Percentiles rank a stretch among this genome's conserved stretches.
phyloP scores from a whole-genome alignment of 2,113 vertebrate species.

The Aramus guarauna region DNA sequence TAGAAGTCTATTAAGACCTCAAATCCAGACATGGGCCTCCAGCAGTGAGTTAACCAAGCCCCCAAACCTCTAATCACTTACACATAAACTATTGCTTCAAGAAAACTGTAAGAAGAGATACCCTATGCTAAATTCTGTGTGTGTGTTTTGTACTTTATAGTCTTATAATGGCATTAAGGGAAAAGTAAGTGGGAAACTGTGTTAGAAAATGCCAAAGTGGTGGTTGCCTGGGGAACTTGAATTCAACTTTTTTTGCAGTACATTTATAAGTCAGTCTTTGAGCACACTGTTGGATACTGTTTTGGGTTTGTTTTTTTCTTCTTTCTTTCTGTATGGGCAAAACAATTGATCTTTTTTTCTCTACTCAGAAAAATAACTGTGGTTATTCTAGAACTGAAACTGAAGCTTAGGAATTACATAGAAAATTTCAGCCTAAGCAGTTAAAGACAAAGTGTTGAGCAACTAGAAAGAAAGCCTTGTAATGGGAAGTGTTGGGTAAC shows the following conservation, averaged over 20 bases:
- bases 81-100: background rate
- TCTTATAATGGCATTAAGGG: background rate
- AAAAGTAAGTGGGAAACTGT: background rate
- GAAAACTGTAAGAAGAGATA: background rate
- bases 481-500: background rate
- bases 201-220: background rate
- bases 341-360: background rate
- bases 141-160: background rate
- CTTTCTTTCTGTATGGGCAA: background rate
- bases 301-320: background rate
- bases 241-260: background rate
- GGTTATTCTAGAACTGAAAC: background rate
- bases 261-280: background rate
- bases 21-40: background rate
- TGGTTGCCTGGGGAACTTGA: background rate
- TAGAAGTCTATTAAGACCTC: background rate
- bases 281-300: background rate
- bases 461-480: background rate
- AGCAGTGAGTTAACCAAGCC: background rate
- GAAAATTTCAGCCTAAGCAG: background rate
- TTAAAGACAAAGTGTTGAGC: background rate
- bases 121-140: background rate
- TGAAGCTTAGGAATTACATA: background rate
- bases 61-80: background rate
- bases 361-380: background rate